Conservation (phyloP, 2,888 invertebrate genomes). For the Phalera bucephala region DNA sequence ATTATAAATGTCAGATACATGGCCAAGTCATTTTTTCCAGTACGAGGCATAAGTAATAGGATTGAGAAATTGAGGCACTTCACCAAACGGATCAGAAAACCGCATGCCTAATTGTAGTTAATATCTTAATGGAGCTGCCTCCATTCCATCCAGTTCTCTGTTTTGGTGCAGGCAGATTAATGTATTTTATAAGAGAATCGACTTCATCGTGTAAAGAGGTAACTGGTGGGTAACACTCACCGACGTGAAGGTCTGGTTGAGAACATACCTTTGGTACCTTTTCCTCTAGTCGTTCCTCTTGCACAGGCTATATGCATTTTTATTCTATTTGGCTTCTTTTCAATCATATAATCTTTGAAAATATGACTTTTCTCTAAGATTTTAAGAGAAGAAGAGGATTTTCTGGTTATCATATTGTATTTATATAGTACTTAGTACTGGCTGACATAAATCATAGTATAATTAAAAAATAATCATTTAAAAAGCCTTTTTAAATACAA, state of each 20-base stretch:
- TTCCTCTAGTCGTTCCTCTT: slow-evolving; percentile 37
- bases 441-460: too few relatives aligned
- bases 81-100: slow-evolving; percentile 28
- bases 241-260: slow-evolving; percentile 23
- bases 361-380: too few relatives aligned
- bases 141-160: too few relatives aligned
- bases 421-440: too few relatives aligned
- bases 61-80: slow-evolving; percentile 30
- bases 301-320: too few relatives aligned
- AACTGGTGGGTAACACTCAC: slow-evolving; percentile 32
- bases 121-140: slow-evolving; percentile 26
- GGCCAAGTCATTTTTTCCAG: slow-evolving; percentile 39
- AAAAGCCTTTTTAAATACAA: too few relatives aligned
- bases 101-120: slow-evolving; percentile 28
- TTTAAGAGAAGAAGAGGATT: too few relatives aligned
- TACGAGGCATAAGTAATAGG: slow-evolving; percentile 41
- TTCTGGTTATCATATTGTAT: too few relatives aligned
- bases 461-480: too few relatives aligned
- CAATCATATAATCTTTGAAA: too few relatives aligned
- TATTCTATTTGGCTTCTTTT: too few relatives aligned
- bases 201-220: slow-evolving; percentile 43
- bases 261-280: slow-evolving; percentile 42
- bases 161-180: slow-evolving; percentile 29
- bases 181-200: slow-evolving; percentile 41
- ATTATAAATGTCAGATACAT: slow-evolving; percentile 18